Evolutionary conservation across 1,140 invertebrate genomes (phyloP), one percentile per base, ranked within the genome.

Genomic region (Eubasilissa regina): DNA sequence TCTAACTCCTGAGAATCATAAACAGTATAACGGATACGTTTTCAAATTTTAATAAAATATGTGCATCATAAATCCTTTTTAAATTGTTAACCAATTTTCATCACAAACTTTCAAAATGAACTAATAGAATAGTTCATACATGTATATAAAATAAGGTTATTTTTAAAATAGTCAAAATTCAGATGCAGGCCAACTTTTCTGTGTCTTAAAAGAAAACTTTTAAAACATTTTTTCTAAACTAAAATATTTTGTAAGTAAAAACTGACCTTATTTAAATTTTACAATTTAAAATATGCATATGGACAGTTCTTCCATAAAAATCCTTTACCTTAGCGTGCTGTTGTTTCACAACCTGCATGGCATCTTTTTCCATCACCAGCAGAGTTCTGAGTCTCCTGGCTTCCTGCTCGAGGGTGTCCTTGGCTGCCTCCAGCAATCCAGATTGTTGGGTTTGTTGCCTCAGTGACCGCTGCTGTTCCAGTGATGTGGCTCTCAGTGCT

Each of bases 321-420:
- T 4, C n/a, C 48, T 35, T 44, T 78, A 81, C 80, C 64, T 82
- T 80, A 1, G 78, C 75, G 53, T 80, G 70, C 35, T 80, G 78
- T 11, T 64, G 60, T 19, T 70, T 77, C 0, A 64, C 45, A 7
- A 51, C 55, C n/a, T 51, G 47, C n/a, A 78, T 17, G 15, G 60
- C 55, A 47, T 72, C 77, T 56, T 82, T 82, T 58, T 82, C 78
- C 25, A 75, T 66, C 11, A 80, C 78, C 44, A 82, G 64, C 25
- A 82, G 75, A 9, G 78, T 75, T 43, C 77, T 74, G 19, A 82
- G 66, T 15, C 79, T n/a, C 3, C 51, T 48, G 12, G 78, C 56
- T 43, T 82, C 81, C 48, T 74, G 56, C 72, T 78, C 60, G 15
- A 74, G 45, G 10, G 64, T 74, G 19, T 78, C 75, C 64, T 80